Evolutionary conservation across 2,797 vertebrate species (phyloP).

Genomic region (Pygocentrus nattereri): DNA sequence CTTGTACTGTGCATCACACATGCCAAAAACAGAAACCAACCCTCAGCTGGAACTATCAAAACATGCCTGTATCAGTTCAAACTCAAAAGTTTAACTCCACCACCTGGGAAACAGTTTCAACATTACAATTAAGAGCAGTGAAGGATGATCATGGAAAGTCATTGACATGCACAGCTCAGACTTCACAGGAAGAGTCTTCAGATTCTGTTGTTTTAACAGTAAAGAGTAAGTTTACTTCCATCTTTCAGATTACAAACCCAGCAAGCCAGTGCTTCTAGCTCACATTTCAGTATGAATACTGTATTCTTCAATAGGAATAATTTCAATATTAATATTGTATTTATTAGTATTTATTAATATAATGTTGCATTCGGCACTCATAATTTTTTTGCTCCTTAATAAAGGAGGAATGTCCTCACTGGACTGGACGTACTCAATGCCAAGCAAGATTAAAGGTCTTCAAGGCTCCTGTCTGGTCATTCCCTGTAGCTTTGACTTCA

Average conservation of each 20-base stretch:
- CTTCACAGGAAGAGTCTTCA: constrained; percentile 51
- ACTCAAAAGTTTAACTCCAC: not conserved
- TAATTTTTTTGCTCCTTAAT: not conserved
- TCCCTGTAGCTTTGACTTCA: constrained; percentile 10
- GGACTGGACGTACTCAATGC: constrained; percentile 64
- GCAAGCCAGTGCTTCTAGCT: not conserved
- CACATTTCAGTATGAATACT: not conserved
- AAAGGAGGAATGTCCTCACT: constrained; percentile 13
- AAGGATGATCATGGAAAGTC: not conserved
- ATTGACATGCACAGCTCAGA: constrained; percentile 66
- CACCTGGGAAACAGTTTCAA: constrained; percentile 48
- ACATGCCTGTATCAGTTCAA: constrained; percentile 50
- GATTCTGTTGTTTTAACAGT: constrained; percentile 57
- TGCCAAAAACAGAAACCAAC: constrained; percentile 62
- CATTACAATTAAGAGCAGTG: constrained; percentile 64
- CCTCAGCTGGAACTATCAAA: constrained; percentile 67
- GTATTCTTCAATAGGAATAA: too few relatives aligned
- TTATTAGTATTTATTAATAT: too few relatives aligned
- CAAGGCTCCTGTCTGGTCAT: not conserved
- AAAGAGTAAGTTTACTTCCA: constrained; percentile 59
- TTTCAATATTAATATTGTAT: too few relatives aligned
- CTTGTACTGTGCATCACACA: constrained; percentile 65
- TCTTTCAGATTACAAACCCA: not conserved
- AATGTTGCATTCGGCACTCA: not conserved
- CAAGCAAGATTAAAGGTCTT: not conserved